Percentiles rank a stretch among this genome's conserved stretches.
Conservation (phyloP, 2,113 vertebrate species). For the Salvelinus namaycush region DNA sequence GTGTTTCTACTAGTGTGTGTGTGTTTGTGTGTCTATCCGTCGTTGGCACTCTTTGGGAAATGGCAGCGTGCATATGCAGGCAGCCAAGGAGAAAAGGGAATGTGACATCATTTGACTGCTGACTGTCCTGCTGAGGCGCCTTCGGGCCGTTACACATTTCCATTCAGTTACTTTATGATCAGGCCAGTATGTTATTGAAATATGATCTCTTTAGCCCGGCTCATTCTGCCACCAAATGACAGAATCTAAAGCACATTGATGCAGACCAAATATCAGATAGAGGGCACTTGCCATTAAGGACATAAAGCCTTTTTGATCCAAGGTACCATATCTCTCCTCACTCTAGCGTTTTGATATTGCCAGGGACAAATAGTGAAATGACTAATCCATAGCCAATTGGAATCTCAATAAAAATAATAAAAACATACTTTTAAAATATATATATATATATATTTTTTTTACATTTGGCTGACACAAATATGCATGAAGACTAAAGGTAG, state of each 20-base stretch:
- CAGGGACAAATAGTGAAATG: neutral
- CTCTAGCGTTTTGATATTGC: constrained; percentile 15
- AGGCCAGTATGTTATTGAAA: constrained; percentile 98
- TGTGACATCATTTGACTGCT: constrained; percentile 92
- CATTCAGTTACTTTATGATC: constrained; percentile 98
- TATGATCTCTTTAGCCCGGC: constrained; percentile 96
- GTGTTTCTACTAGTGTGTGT: no score
- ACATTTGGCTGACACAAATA: neutral
- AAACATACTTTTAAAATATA: no score
- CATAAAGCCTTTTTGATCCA: constrained; percentile 37
- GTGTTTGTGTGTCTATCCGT: constrained; percentile 16
- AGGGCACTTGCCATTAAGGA: constrained; percentile 45
- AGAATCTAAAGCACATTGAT: constrained; percentile 82
- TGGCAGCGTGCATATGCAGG: constrained; percentile 76
- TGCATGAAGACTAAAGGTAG: neutral
- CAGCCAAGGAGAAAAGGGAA: constrained; percentile 84
- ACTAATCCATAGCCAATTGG: constrained; percentile 1
- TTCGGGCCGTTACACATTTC: constrained; percentile 89
- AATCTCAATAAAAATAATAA: neutral
- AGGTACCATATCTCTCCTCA: constrained; percentile 17
- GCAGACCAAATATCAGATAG: constrained; percentile 81
- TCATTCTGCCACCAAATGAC: constrained; percentile 91
- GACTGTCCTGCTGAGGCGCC: constrained; percentile 92
- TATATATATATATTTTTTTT: neutral
- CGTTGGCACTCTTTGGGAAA: constrained; percentile 78